Conservation (phyloP, 2,113 vertebrate genomes). For the Triplophysa siluroides region DNA sequence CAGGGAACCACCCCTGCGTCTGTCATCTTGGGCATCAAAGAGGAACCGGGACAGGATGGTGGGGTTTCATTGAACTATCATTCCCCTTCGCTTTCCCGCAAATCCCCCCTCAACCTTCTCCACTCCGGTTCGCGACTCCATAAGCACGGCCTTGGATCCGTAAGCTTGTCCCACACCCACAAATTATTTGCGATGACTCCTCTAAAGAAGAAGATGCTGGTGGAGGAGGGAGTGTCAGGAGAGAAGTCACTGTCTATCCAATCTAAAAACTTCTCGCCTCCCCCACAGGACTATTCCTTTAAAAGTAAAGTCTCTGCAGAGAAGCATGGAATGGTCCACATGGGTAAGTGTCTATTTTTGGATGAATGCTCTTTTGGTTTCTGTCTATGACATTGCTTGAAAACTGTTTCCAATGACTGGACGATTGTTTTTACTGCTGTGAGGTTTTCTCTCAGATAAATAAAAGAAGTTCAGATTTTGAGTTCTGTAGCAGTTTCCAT, state of each 20-base stretch:
- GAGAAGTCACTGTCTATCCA: conserved; percentile 58
- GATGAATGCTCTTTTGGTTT: neutral
- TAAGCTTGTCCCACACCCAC: conserved; percentile 65
- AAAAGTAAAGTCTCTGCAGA: conserved; percentile 84
- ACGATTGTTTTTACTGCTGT: neutral
- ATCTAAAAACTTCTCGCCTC: conserved; percentile 74
- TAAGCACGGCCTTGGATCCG: conserved; percentile 73
- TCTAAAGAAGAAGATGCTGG: conserved; percentile 76
- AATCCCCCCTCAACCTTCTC: conserved; percentile 67
- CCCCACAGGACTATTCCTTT: conserved; percentile 83
- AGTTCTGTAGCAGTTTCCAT: neutral
- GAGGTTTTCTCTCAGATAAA: neutral
- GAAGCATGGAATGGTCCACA: conserved; percentile 75
- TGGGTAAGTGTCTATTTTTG: conserved; percentile 75
- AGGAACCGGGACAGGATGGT: conserved; percentile 61
- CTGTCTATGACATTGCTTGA: neutral
- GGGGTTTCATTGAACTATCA: conserved; percentile 70
- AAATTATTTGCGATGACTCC: conserved; percentile 77
- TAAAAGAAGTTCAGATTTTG: too few relatives aligned
- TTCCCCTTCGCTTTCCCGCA: conserved; percentile 67
- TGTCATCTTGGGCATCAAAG: conserved; percentile 80
- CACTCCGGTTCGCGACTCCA: conserved; percentile 73
- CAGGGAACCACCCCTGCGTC: conserved; percentile 63
- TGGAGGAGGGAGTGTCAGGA: conserved; percentile 70
- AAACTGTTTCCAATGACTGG: neutral